These are phyloP conservation scores for Luidia sarsii DNA, from an alignment of 53 echinoderm and acorn worm genomes.

Conservation along the genomic window DNA sequence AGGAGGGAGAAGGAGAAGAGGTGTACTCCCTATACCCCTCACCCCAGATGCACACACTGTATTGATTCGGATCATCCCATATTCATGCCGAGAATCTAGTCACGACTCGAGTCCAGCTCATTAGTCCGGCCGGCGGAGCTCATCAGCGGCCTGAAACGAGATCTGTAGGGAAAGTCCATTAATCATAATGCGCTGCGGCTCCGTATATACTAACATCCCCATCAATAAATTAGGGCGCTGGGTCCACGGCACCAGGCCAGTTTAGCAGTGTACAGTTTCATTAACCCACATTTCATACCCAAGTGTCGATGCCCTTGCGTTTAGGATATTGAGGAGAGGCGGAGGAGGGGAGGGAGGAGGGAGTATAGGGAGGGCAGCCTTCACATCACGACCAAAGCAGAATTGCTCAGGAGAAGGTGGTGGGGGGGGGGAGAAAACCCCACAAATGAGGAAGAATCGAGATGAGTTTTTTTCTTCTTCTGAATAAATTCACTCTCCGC, in stretches of 20 bases:
- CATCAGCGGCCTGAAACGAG: constrained; percentile 42
- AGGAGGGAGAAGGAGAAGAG: neutral
- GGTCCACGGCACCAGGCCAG: constrained; percentile 23
- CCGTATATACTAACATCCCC: constrained; percentile 47
- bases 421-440: too few species aligned
- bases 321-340: too few species aligned
- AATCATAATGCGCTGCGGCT: constrained; percentile 53
- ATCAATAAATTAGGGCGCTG: constrained; percentile 44
- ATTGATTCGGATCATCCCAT: constrained; percentile 5
- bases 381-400: too few species aligned
- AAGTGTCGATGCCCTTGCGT: neutral
- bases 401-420: too few species aligned
- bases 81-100: constrained; percentile 35
- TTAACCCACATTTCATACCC: constrained; percentile 40
- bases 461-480: too few species aligned
- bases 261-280: neutral
- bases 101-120: constrained; percentile 47
- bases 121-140: constrained; percentile 47
- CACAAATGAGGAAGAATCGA: too few species aligned
- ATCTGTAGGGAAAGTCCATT: constrained; percentile 14
- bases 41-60: too few species aligned
- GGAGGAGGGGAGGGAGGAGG: too few species aligned
- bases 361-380: too few species aligned
- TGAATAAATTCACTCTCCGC: constrained; percentile 12
- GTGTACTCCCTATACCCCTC: neutral